phyloP scores from a whole-genome alignment of 2,113 vertebrate genomes.

The Xiphorhynchus elegans region DNA sequence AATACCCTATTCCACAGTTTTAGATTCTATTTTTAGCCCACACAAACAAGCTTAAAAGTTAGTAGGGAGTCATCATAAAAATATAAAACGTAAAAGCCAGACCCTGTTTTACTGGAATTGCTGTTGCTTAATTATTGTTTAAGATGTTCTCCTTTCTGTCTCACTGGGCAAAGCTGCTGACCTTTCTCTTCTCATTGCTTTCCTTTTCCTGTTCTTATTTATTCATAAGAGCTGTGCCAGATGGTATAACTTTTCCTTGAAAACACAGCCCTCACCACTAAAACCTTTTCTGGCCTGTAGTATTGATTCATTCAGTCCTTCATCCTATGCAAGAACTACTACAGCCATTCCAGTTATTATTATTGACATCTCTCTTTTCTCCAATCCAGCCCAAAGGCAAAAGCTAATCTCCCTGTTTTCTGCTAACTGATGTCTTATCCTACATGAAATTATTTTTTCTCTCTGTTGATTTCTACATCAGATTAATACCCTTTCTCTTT shows the following conservation, averaged over 20 bases:
- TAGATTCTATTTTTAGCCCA: background rate
- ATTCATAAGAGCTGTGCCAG: background rate
- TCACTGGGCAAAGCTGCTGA: background rate
- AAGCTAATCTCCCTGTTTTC: constrained; percentile 30
- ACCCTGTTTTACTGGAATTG: background rate
- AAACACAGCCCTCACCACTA: background rate
- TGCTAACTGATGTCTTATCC: constrained; percentile 27
- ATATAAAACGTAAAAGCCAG: background rate
- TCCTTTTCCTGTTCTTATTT: background rate
- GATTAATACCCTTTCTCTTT: background rate
- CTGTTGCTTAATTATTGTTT: background rate
- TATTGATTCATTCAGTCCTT: constrained; percentile 37
- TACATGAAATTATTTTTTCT: constrained; percentile 12
- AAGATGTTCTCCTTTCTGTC: background rate
- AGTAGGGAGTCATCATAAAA: background rate
- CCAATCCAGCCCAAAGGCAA: constrained; percentile 18
- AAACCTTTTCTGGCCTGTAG: background rate
- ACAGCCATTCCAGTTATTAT: constrained; percentile 11
- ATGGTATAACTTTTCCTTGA: background rate
- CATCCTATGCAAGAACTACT: background rate
- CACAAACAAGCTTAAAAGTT: background rate
- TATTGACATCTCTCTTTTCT: constrained; percentile 37
- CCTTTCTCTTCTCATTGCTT: background rate
- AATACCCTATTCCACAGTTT: background rate
- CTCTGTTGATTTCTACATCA: background rate